Base-by-base conservation (phyloP, 2,113 vertebrate species). In the Vidua macroura region DNA sequence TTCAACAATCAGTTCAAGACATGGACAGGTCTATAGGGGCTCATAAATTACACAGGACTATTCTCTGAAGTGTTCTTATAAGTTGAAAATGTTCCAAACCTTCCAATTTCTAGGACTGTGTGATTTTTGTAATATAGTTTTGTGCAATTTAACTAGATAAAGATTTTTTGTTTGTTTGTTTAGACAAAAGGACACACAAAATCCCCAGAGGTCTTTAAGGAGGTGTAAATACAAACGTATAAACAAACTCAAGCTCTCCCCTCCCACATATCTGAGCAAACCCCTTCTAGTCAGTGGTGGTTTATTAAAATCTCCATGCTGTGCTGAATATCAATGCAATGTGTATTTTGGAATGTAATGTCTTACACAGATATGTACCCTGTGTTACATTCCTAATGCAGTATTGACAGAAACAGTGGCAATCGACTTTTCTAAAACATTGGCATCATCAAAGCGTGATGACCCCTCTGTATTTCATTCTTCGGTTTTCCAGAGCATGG, bases 21-120 rank as follows among this genome's bases (percentile, higher is more conserved):
- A 97, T 96, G 97, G 96, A 97, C 93, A 96, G 95, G 95, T 97
- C 98, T 97, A 75, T 55, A 86, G 97, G 96, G 98, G 90, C 97
- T 98, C 97, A 95, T 97, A 98, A 98, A 98, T 98, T 97, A 98
- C 93, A 90, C 92, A 74, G 44, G 59, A 94, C 77, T 96, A 97
- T 97, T 97, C 97, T 97, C 97, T 79, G 90, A 97, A 97, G 96
- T 95, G 90, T 97, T 95, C 91, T 95, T 83, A 11, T 37, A 88
- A 96, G 92, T 92, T 94, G 79, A 97, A 97, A 97, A 93, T 56
- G 72, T 75, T 95, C 39, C 94, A 83, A 94, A 46, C 69, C 93
- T 96, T 88, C 69, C 88, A 77, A 79, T 96, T 96, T 88, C 89
- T 95, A 83, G 77, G 79, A 85, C 52, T 92, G 58, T 53, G 55